Evolutionary conservation across 2,888 invertebrate species (phyloP).

Genomic region (Oligia fasciuncula): DNA sequence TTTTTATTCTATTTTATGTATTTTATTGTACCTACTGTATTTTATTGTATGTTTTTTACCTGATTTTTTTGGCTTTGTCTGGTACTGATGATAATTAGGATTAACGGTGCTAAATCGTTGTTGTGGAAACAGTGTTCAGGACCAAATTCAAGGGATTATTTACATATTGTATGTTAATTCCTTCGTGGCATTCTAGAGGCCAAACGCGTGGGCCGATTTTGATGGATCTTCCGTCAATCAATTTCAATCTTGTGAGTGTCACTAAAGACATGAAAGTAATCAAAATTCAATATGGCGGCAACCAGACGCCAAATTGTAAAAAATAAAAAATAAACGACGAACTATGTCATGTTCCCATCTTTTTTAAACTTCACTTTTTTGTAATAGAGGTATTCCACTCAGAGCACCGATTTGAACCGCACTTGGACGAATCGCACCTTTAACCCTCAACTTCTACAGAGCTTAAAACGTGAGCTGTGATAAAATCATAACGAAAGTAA

Average conservation of each 20-base stretch:
- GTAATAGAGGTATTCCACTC: too few species aligned
- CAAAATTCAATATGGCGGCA: neutral
- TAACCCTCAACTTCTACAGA: neutral
- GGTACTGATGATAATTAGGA: neutral
- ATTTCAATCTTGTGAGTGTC: neutral
- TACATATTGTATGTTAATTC: neutral
- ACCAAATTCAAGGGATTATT: neutral
- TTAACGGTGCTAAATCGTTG: neutral
- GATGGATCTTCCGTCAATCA: too few species aligned
- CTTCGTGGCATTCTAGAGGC: neutral
- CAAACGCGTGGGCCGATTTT: neutral
- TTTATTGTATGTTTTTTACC: too few species aligned
- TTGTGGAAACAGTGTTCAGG: neutral
- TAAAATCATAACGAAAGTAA: neutral
- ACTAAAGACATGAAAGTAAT: neutral
- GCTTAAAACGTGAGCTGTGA: neutral
- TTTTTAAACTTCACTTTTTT: too few species aligned
- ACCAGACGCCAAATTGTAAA: neutral
- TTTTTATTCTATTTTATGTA: neutral
- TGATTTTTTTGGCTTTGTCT: neutral
- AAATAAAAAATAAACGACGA: neutral
- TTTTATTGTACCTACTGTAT: too few species aligned
- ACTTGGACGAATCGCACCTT: too few species aligned
- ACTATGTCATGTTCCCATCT: neutral
- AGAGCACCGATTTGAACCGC: too few species aligned